Evolutionary conservation across 2,797 vertebrate genomes (phyloP).

Genomic region (Lerista edwardsae): DNA sequence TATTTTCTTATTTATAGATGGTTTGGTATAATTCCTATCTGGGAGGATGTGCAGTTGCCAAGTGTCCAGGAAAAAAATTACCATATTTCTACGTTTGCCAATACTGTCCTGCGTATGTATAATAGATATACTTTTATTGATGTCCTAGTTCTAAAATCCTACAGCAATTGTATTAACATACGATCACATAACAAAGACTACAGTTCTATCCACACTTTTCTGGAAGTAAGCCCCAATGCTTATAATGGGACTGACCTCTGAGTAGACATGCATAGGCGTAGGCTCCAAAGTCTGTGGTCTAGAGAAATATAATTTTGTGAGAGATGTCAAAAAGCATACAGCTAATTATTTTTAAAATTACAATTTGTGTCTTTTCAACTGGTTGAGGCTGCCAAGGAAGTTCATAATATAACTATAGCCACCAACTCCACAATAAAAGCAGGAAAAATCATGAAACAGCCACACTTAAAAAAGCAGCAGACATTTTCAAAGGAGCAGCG

Average conservation of each 20-base stretch:
- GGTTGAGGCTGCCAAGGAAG: not conserved
- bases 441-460: not conserved
- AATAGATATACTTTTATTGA: not conserved
- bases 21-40: slow-evolving; percentile 33
- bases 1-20: not conserved
- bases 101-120: slow-evolving; percentile 29
- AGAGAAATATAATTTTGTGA: not conserved
- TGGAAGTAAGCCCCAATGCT: too few relatives aligned
- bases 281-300: too few relatives aligned
- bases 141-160: not conserved
- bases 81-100: slow-evolving; percentile 18
- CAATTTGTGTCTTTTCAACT: too few relatives aligned
- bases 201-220: too few relatives aligned
- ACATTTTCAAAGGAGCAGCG: not conserved
- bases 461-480: not conserved
- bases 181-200: too few relatives aligned
- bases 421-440: not conserved
- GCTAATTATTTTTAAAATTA: too few relatives aligned
- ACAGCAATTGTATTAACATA: not conserved
- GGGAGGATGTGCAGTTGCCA: slow-evolving; percentile 68
- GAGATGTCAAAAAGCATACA: too few relatives aligned
- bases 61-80: slow-evolving; percentile 58
- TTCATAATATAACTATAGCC: too few relatives aligned
- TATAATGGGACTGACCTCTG: too few relatives aligned
- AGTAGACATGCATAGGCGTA: too few relatives aligned